phyloP scores from a whole-genome alignment of 2,113 vertebrate species.

The Oenanthe melanoleuca region DNA sequence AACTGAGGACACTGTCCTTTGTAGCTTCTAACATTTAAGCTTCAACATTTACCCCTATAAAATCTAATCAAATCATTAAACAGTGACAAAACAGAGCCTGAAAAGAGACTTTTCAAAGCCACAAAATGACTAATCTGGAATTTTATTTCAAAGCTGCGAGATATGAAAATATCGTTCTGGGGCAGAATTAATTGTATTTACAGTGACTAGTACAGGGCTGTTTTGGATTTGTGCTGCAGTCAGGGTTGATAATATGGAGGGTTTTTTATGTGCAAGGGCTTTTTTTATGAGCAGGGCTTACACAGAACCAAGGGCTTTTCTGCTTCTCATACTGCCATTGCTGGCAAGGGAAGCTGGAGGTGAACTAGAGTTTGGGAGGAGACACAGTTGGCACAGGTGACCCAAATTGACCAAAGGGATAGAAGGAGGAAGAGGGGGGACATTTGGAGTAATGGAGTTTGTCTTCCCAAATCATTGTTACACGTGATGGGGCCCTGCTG shows the following conservation, averaged over 20 bases:
- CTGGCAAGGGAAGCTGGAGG: background rate
- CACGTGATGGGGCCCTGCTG: rapidly evolving
- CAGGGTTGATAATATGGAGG: background rate
- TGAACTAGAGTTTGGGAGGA: background rate
- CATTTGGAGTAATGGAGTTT: background rate
- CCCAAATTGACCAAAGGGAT: background rate
- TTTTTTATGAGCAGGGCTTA: background rate
- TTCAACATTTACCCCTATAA: background rate
- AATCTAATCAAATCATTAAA: background rate
- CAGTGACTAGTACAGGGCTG: background rate
- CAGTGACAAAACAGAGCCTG: background rate
- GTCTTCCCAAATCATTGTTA: background rate
- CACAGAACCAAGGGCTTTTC: background rate
- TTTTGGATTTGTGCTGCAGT: background rate
- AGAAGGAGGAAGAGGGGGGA: background rate
- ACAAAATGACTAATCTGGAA: background rate
- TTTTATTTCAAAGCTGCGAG: background rate
- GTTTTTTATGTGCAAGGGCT: too few species aligned
- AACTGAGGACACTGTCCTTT: background rate
- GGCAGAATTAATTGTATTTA: background rate
- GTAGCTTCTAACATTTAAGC: background rate
- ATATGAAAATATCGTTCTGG: rapidly evolving
- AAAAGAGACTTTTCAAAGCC: background rate
- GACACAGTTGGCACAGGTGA: background rate
- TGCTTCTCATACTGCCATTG: background rate